A percentile compares a stretch with the other conserved stretches of the same genome.
Conservation (phyloP, 2,113 vertebrate species). For the Spea bombifrons region DNA sequence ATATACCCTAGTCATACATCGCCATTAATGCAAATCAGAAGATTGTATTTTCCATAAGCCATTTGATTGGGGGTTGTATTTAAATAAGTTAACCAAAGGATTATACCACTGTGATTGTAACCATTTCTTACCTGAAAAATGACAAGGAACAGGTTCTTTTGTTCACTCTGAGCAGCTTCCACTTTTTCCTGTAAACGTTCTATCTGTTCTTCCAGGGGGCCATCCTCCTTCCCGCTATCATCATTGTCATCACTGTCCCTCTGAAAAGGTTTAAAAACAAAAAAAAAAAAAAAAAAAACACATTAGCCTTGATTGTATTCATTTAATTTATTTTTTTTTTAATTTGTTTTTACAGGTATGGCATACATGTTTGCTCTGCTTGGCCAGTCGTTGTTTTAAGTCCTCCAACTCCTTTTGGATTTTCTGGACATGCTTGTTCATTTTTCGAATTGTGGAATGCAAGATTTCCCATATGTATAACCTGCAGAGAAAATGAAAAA, state of each 20-base stretch:
- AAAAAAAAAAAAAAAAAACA: neutral
- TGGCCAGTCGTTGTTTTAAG: slow-evolving; percentile 90
- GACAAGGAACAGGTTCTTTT: slow-evolving; percentile 97
- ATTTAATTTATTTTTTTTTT: too few species aligned
- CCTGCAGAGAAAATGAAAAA: slow-evolving; percentile 59
- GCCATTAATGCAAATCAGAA: too few species aligned
- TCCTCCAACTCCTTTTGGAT: slow-evolving; percentile 95
- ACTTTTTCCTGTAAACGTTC: slow-evolving; percentile 94
- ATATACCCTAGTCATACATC: too few species aligned
- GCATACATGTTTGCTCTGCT: slow-evolving; percentile 82
- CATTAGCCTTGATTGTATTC: neutral
- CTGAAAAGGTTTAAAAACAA: slow-evolving; percentile 56
- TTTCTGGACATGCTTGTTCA: slow-evolving; percentile 98
- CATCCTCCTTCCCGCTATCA: slow-evolving; percentile 88
- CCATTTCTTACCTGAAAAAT: slow-evolving; percentile 86
- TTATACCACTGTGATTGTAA: too few species aligned
- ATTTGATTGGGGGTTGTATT: too few species aligned
- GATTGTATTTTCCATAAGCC: too few species aligned
- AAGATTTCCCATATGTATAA: slow-evolving; percentile 96
- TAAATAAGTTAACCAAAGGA: too few species aligned
- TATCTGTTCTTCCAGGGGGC: slow-evolving; percentile 91
- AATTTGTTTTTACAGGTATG: neutral
- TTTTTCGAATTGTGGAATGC: slow-evolving; percentile 96
- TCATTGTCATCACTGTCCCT: slow-evolving; percentile 87
- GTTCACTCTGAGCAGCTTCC: slow-evolving; percentile 95